phyloP scores from a whole-genome alignment of 1,140 invertebrate species.

The Drosophila seguyi region DNA sequence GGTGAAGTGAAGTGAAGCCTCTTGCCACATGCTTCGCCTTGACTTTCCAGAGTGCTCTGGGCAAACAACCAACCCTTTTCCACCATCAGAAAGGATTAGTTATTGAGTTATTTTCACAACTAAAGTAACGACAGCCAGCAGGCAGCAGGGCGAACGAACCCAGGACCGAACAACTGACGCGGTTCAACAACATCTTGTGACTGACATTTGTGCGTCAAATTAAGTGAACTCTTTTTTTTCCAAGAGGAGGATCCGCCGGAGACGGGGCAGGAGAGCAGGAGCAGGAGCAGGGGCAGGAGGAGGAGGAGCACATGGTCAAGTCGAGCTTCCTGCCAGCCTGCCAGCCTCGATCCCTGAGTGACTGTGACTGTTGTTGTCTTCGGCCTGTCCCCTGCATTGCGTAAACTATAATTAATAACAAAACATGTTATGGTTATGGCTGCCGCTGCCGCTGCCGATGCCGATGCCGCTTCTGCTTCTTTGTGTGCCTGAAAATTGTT shows the following conservation, averaged over 20 bases:
- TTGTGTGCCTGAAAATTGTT: conserved; percentile 75
- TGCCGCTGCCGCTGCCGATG: conserved; percentile 44
- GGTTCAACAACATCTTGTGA: conserved; percentile 61
- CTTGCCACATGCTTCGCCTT: conserved; percentile 63
- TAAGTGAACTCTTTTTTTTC: conserved; percentile 80
- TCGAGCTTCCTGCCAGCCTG: conserved; percentile 64
- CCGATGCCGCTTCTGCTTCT: conserved; percentile 34
- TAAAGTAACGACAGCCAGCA: conserved; percentile 58
- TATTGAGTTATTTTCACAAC: conserved; percentile 82
- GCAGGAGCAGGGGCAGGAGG: conserved; percentile 1
- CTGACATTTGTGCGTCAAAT: conserved; percentile 84
- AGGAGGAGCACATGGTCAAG: conserved; percentile 73
- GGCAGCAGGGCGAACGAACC: conserved; percentile 45
- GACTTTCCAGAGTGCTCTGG: conserved; percentile 48
- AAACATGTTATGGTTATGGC: conserved; percentile 84
- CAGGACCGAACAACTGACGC: conserved; percentile 47
- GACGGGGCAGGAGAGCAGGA: conserved; percentile 1
- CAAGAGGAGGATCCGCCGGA: conserved; percentile 23
- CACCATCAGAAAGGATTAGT: conserved; percentile 76
- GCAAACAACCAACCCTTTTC: conserved; percentile 67
- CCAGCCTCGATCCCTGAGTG: conserved; percentile 56
- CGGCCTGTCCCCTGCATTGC: conserved; percentile 79
- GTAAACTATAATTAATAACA: conserved; percentile 84
- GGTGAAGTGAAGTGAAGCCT: conserved; percentile 22
- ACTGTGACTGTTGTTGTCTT: conserved; percentile 74